Evolutionary conservation across 2,888 invertebrate genomes (phyloP).

Genomic region (Drosophila acutilabella): DNA sequence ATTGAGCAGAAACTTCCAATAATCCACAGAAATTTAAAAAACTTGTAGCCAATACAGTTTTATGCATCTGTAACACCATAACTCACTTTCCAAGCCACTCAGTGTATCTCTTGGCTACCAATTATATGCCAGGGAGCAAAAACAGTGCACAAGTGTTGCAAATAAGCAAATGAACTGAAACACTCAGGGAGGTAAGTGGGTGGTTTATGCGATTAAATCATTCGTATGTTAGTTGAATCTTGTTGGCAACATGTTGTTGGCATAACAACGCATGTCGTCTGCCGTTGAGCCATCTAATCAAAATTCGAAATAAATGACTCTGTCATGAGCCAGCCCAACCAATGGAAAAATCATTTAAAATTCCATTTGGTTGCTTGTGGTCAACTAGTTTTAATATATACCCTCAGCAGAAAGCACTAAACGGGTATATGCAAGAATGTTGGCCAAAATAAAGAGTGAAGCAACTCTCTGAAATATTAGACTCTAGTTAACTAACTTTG

Average conservation of each 20-base stretch:
- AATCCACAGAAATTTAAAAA: neutral
- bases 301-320: constrained; percentile 44
- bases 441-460: neutral
- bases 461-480: neutral
- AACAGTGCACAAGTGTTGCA: constrained; percentile 38
- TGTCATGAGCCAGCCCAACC: constrained; percentile 22
- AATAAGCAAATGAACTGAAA: constrained; percentile 31
- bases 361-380: constrained; percentile 53
- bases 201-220: constrained; percentile 54
- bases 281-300: constrained; percentile 46
- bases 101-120: neutral
- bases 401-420: neutral
- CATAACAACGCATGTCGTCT: constrained; percentile 36
- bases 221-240: constrained; percentile 46
- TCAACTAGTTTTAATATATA: constrained; percentile 23
- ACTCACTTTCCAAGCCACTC: neutral
- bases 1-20: neutral
- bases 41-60: neutral
- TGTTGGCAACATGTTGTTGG: constrained; percentile 33
- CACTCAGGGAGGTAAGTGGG: constrained; percentile 8
- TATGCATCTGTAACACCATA: neutral
- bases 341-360: constrained; percentile 46
- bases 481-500: neutral
- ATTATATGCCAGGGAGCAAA: neutral
- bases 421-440: neutral